phyloP scores from a whole-genome alignment of 2,113 vertebrate genomes.

The Mustelus asterias region DNA sequence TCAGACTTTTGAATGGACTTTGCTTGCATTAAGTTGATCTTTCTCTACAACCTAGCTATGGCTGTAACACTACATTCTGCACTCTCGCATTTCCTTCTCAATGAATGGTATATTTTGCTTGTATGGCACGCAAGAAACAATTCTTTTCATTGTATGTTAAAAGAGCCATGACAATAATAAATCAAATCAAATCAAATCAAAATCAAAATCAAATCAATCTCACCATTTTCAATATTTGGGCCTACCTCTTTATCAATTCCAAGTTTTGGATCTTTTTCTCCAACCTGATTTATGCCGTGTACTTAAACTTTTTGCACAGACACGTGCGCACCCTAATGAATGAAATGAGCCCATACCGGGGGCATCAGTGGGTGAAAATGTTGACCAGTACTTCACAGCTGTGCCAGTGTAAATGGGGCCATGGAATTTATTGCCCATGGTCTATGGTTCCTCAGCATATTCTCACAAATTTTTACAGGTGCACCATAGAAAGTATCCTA shows the following conservation, averaged over 20 bases:
- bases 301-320: background rate
- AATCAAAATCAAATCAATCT: no score
- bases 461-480: background rate
- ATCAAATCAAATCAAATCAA: no score
- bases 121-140: no score
- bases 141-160: no score
- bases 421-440: background rate
- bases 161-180: no score
- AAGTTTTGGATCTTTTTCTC: background rate
- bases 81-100: no score
- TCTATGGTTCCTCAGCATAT: background rate
- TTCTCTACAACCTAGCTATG: no score
- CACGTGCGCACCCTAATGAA: background rate
- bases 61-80: no score
- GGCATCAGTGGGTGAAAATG: background rate
- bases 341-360: background rate
- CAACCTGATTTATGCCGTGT: background rate
- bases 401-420: background rate
- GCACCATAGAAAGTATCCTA: no score
- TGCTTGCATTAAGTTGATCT: no score
- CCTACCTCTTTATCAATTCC: background rate
- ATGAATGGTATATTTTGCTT: no score
- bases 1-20: no score
- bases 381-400: background rate
- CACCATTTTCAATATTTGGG: background rate